Base-by-base conservation (phyloP, 2,113 vertebrate genomes). In the Bagarius yarrelli region DNA sequence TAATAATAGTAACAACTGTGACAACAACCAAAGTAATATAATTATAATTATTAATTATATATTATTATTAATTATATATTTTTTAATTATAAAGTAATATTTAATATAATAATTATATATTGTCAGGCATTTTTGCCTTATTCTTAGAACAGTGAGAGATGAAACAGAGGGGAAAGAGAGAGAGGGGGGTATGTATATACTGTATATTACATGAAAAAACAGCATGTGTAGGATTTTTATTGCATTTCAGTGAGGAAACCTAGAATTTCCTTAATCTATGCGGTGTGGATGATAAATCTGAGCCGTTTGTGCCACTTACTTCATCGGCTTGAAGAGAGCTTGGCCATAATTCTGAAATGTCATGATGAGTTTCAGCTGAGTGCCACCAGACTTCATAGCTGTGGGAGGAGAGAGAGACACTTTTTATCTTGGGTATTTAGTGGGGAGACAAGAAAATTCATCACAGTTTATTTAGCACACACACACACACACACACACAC, bases 381-480 rank as follows among this genome's bases (percentile, higher is more conserved):
- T 99, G 85, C 97, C 97, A 89, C 97, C 97, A 0, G 97, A 98
- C 91, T 99, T 99, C 97, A 99, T 99, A 47, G 95, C 97, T 99
- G 91, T 18, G 55, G 81, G 23, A 84, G 88, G 27, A 90, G 85
- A 90, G 85, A 47, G 15, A 78, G 63, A 32, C 61, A 77, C 21
- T 66, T 50, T 71, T 72, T 44, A 30, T 73, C 18, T 27, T 52
- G 18, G 18, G 61, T 61, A 55, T 76, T 55, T 55, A 60, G 36
- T 47, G 18, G 66, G 3, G 36, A 74, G 56, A 56, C 34, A 63
- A 34, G 25, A 30, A 74, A 64, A 61, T 78, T 71, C 40, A 77
- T 78, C 36, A 66, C 12, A 52, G 70, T 70, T 56, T 53, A 55
- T 71, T 70, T 52, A 71, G 53, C 21, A 60, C 44, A 36, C 57